Conservation (phyloP, 2,113 vertebrate genomes). For the Galeopterus variegatus region DNA sequence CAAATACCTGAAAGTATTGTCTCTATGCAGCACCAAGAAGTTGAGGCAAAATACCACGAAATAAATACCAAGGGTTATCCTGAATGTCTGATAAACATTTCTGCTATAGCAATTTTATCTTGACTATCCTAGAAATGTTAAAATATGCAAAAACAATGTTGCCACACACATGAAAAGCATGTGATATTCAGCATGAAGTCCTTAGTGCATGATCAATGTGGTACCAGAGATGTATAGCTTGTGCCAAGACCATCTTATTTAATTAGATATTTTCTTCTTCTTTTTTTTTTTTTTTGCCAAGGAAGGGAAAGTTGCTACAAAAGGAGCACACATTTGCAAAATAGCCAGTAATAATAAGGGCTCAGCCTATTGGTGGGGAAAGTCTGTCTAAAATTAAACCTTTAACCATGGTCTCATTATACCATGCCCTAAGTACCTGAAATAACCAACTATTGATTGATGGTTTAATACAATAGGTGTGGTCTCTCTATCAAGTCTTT, state of each 20-base stretch:
- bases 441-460: conserved; percentile 38
- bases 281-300: background rate
- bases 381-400: background rate
- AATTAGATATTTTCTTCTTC: background rate
- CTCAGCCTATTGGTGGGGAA: background rate
- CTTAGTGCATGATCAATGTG: background rate
- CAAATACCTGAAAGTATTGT: background rate
- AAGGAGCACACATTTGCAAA: background rate
- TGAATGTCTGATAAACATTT: background rate
- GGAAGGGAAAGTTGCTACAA: background rate
- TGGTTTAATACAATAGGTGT: conserved; percentile 11
- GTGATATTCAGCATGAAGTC: background rate
- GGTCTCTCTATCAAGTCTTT: background rate
- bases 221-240: background rate
- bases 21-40: background rate
- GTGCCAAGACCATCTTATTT: background rate
- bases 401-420: background rate
- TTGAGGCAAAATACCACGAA: background rate
- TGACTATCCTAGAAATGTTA: background rate
- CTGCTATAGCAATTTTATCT: background rate
- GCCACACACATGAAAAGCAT: background rate
- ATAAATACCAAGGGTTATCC: background rate
- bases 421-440: background rate
- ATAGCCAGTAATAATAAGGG: background rate
- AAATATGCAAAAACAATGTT: background rate